Conservation (phyloP, 2,888 invertebrate species). For the Perdita meconis region DNA sequence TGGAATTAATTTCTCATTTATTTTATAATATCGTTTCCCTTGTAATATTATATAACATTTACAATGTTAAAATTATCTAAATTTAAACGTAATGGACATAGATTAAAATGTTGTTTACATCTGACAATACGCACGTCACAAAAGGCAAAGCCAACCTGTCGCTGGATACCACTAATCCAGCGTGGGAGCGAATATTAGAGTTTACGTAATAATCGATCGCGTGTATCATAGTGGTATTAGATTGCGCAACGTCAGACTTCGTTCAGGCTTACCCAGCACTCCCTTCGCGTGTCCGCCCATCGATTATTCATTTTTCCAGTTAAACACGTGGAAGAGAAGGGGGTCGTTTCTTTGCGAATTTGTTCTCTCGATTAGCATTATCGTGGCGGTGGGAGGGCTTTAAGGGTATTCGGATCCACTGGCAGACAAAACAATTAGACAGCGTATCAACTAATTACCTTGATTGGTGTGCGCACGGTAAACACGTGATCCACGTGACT, state of each 20-base stretch:
- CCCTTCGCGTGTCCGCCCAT: slow-evolving; percentile 29
- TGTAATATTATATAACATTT: no score
- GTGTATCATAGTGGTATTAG: slow-evolving; percentile 38
- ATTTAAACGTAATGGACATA: no score
- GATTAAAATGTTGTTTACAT: neutral
- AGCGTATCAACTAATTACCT: slow-evolving; percentile 58
- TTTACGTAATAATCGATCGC: slow-evolving; percentile 58
- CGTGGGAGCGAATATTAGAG: slow-evolving; percentile 34
- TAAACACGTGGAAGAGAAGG: no score
- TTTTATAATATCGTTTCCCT: no score
- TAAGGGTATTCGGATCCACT: slow-evolving; percentile 46
- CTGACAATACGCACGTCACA: neutral
- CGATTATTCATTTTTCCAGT: slow-evolving; percentile 34
- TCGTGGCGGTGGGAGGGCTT: slow-evolving; percentile 42
- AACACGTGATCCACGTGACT: slow-evolving; percentile 63
- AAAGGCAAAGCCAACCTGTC: neutral
- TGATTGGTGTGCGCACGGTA: slow-evolving; percentile 46
- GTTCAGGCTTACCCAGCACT: slow-evolving; percentile 25
- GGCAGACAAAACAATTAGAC: slow-evolving; percentile 59
- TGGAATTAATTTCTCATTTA: no score
- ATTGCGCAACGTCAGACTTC: slow-evolving; percentile 49
- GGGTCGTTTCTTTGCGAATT: slow-evolving; percentile 44
- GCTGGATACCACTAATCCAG: slow-evolving; percentile 15
- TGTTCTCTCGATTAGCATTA: slow-evolving; percentile 50
- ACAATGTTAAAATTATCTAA: no score